A percentile compares a stretch with the other conserved stretches of the same genome.
Conservation (phyloP, 1,140 invertebrate genomes). For the Phortica variegata region DNA sequence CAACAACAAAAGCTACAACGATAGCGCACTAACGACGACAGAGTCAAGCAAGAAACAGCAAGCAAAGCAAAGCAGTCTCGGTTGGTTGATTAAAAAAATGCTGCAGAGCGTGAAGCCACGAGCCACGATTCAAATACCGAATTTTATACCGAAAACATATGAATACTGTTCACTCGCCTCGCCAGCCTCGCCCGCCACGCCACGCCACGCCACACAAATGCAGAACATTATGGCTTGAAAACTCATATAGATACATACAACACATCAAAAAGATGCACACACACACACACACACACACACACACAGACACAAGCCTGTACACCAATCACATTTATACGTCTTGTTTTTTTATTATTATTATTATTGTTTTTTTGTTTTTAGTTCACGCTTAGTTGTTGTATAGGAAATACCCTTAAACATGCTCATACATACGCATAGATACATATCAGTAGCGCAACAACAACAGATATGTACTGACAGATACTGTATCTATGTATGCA, state of each 20-base stretch:
- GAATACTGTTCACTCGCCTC: conserved; percentile 48
- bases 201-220: no score
- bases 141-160: conserved; percentile 52
- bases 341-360: conserved; percentile 1
- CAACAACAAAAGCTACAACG: conserved; percentile 36
- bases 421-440: conserved; percentile 1
- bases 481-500: no score
- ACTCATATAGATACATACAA: background rate
- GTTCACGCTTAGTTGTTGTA: no score
- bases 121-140: conserved; percentile 55
- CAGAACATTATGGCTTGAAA: conserved; percentile 33
- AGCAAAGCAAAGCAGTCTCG: conserved; percentile 38
- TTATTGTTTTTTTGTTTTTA: no score
- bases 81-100: conserved; percentile 30
- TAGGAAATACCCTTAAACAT: background rate
- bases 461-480: no score
- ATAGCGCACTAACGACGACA: conserved; percentile 6
- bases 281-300: conserved; percentile 3
- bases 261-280: background rate
- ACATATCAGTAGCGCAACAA: no score
- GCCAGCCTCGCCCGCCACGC: no score
- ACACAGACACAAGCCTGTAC: background rate
- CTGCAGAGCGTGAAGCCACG: conserved; percentile 52
- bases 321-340: background rate
- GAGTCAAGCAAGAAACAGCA: conserved; percentile 34